Conservation (phyloP, 92 coral and sea anemone species). For the Chrysogorgia sp. region DNA sequence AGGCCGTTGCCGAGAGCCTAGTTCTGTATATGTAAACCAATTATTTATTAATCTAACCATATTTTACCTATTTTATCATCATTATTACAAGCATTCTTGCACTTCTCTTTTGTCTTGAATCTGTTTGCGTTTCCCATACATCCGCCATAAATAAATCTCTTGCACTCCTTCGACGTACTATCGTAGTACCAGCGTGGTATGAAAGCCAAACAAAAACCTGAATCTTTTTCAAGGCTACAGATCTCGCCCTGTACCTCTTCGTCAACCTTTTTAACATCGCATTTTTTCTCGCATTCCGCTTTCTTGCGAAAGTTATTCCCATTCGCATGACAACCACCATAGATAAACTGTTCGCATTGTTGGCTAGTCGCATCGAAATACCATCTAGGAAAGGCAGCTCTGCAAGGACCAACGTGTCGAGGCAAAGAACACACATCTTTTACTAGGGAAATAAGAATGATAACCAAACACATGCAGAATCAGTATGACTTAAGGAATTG, state of each 20-base stretch:
- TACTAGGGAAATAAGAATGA: slow-evolving; percentile 2
- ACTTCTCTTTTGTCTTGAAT: slow-evolving; percentile 58
- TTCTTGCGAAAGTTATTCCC: slow-evolving; percentile 73
- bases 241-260: not conserved
- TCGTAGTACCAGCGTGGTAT: slow-evolving; percentile 74
- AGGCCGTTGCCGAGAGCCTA: too few relatives aligned
- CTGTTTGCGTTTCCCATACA: slow-evolving; percentile 80
- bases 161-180: slow-evolving; percentile 53
- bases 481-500: too few relatives aligned
- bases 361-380: slow-evolving; percentile 59
- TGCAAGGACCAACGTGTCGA: slow-evolving; percentile 62
- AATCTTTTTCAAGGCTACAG: slow-evolving; percentile 13
- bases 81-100: slow-evolving; percentile 42
- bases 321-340: slow-evolving; percentile 91
- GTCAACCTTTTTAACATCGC: slow-evolving; percentile 15
- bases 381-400: slow-evolving; percentile 73
- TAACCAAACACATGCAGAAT: not conserved
- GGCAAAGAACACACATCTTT: slow-evolving; percentile 55
- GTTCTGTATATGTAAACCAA: too few relatives aligned
- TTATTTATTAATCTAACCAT: too few relatives aligned
- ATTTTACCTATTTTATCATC: too few relatives aligned
- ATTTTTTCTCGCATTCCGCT: slow-evolving; percentile 56
- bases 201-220: slow-evolving; percentile 57
- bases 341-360: slow-evolving; percentile 75
- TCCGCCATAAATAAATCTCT: slow-evolving; percentile 73